Evolutionary conservation across 1,140 invertebrate species (phyloP).

Genomic region (Rhizoglyphus robini): DNA sequence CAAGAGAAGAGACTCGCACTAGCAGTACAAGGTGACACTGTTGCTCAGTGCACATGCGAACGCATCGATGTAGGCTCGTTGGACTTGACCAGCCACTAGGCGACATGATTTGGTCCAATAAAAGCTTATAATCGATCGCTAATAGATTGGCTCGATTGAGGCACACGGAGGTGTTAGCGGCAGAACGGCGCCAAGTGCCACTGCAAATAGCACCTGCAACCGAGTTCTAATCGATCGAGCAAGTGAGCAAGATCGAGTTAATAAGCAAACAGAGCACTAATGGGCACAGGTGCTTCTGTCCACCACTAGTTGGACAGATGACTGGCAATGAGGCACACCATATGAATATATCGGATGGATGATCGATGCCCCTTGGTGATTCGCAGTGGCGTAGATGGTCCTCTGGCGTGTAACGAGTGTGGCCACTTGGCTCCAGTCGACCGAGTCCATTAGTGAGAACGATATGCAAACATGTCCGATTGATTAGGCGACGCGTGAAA

Average conservation of each 20-base stretch:
- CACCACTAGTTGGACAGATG: background rate
- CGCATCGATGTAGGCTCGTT: background rate
- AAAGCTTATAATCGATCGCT: background rate
- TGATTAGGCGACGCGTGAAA: background rate
- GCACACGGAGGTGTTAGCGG: background rate
- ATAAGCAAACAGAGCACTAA: background rate
- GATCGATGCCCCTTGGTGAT: background rate
- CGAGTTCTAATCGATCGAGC: background rate
- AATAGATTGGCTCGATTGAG: background rate
- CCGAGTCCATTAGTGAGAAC: background rate
- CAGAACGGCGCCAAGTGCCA: background rate
- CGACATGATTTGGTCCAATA: too few species aligned
- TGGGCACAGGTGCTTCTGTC: slow-evolving; percentile 13
- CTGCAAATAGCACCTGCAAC: background rate
- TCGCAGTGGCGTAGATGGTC: background rate
- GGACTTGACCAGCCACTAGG: too few species aligned
- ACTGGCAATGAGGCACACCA: background rate
- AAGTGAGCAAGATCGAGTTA: background rate
- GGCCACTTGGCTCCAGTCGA: background rate
- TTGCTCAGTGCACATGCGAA: background rate
- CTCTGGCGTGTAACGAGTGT: background rate
- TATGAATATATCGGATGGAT: background rate
- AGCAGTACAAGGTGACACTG: background rate
- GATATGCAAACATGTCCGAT: background rate
- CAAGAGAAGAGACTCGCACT: background rate